Evolutionary conservation across 2,888 invertebrate species (phyloP), one percentile per base, ranked within the genome.

Genomic region (Gnatocerus cornutus): DNA sequence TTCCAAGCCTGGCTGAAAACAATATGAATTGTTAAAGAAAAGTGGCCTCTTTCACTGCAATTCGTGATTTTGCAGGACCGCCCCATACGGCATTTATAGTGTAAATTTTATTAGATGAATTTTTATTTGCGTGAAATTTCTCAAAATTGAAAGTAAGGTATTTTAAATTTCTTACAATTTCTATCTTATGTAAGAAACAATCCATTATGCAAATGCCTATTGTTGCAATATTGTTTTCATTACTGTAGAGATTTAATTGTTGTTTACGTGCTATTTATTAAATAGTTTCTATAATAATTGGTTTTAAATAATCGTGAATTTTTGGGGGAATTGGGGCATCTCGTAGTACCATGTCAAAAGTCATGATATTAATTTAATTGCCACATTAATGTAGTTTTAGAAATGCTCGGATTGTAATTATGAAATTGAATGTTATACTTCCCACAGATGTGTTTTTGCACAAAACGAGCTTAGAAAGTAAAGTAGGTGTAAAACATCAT

Each of bases 131-230:
- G 52, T 27, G 50, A 73, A 72, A 73, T 73, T 73, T 73, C 72
- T 72, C 69, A 74, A 77, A 73, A 75, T 73, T 73, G 73, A 76
- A 77, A 76, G 75, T 73, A 73, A 75, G 71, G 69, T 74, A 72
- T 74, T 73, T 68, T 64, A 71, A 69, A 69, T 70, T 73, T 75
- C 71, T 71, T 71, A 71, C 64, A 77, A 78, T 77, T 74, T 76
- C 74, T 75, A 74, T 43, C 68, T 78, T 78, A 77, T 76, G 77
- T 73, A 78, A 78, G 71, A 67, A 71, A 73, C 75, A 69, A 73
- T 77, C 77, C 67, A 74, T 77, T 78, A 79, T 79, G 79, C 77
- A 78, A 79, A 79, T 77, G 71, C 62, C 74, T 58, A 76, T 79
- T 79, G 77, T 76, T 75, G 75, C 74, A 77, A 76, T 75, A 71